These are phyloP conservation scores for Sebastiscus tertius DNA, from an alignment of 2,797 vertebrate species.

Conservation along the genomic window DNA sequence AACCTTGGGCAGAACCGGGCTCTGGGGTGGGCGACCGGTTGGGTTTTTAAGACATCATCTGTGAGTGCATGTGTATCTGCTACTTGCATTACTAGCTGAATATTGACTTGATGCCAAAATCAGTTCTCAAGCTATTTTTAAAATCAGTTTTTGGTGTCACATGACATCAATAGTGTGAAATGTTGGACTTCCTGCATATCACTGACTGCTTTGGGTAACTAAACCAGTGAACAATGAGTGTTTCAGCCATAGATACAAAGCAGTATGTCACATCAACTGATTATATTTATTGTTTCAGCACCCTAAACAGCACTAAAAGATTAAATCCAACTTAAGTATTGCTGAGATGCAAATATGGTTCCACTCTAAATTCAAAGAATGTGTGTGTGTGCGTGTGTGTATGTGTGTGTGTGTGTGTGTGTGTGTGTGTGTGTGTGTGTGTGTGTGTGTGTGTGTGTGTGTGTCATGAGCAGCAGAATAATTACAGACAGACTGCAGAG, in stretches of 20 bases:
- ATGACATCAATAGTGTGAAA: background rate
- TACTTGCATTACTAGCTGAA: background rate
- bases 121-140: background rate
- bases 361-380: background rate
- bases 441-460: background rate
- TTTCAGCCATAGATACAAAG: background rate
- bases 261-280: no score
- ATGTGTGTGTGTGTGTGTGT: background rate
- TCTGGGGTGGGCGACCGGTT: no score
- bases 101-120: background rate
- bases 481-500: conserved; percentile 44
- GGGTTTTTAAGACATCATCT: background rate
- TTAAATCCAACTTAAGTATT: background rate
- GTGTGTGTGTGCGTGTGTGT: background rate
- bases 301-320: background rate
- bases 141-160: background rate
- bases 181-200: background rate
- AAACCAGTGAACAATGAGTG: background rate
- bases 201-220: background rate
- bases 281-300: no score
- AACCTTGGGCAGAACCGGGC: no score
- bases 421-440: background rate
- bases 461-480: conserved; percentile 13
- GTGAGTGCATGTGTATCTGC: background rate
- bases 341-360: background rate